These are phyloP conservation scores for Myopa testacea DNA, from an alignment of 2,888 invertebrate species.

Conservation along the genomic window DNA sequence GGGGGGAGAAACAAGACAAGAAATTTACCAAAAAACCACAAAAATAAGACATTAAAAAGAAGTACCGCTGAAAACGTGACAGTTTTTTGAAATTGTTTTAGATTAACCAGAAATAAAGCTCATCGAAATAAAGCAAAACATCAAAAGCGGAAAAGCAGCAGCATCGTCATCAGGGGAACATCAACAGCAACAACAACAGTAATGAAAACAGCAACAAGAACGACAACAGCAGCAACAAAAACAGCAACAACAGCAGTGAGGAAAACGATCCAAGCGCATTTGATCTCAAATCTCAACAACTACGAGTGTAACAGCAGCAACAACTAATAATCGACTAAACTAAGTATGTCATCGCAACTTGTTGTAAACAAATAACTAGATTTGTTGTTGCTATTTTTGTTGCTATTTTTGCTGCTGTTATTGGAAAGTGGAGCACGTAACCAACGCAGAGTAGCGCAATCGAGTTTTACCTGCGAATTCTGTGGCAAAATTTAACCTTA, in stretches of 20 bases:
- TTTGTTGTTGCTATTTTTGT: neutral
- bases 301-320: neutral
- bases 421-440: constrained; percentile 20
- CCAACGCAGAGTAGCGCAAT: neutral
- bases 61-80: constrained; percentile 5
- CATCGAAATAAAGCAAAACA: neutral
- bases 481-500: constrained; percentile 20
- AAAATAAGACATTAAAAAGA: neutral
- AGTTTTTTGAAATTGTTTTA: neutral
- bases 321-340: neutral
- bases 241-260: neutral
- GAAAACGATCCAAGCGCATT: constrained; percentile 1
- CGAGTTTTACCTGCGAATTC: constrained; percentile 14
- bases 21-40: neutral
- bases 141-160: constrained; percentile 1
- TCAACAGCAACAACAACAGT: neutral
- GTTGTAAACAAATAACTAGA: constrained; percentile 23
- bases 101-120: too few species aligned
- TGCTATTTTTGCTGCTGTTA: constrained; percentile 7
- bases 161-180: neutral
- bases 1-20: neutral
- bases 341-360: constrained; percentile 27
- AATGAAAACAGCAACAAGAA: too few species aligned
- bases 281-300: constrained; percentile 10
- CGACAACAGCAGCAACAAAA: too few species aligned